Evolutionary conservation across 2,797 vertebrate genomes (phyloP), one percentile per base, ranked within the genome.

Genomic region (Micropoecilia bifurca): DNA sequence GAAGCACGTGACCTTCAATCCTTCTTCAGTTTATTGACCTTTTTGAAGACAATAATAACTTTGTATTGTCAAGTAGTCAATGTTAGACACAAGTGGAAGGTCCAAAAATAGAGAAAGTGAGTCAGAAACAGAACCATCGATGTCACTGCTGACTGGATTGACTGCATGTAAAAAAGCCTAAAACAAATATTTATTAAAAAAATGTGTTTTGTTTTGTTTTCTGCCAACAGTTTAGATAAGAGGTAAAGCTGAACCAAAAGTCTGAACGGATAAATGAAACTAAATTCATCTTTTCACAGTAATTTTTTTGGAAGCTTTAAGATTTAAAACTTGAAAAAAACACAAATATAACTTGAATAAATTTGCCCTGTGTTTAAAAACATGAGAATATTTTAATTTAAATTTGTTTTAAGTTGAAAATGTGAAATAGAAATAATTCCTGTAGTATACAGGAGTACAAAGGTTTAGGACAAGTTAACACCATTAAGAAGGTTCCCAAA

Each of bases 41-140:
- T 43, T 68, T 50, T 47, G 48, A 36, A 83, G 55, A 76, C 30
- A 68, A 41, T 13, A 48, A 74, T 7, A 39, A 25, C 39, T n/a
- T 39, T 12, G 20, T 10, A 5, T 68, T 41, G 20, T 41, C 2
- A 41, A 68, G 4, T 39, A 22, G 36, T 68, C 9, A n/a, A n/a
- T 68, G 9, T 6, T 66, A 8, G 20, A 25, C 39, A 68, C 53
- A 55, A 55, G 53, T 12, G 9, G 9, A 55, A 55, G 25, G 10
- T 30, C 14, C 28, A 30, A 33, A 30, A 33, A 33, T 3, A 16
- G 4, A 61, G 28, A 36, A 63, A 9, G 30, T 36, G 30, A 18
- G 14, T 36, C 33, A 36, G 61, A 36, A 30, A 33, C 30, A 6
- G 59, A 7, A 18, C 3, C 9, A 20, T 63, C 18, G 6, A 63